These are phyloP conservation scores for Pseudopipra pipra DNA, from an alignment of 2,113 vertebrate genomes.

Conservation along the genomic window DNA sequence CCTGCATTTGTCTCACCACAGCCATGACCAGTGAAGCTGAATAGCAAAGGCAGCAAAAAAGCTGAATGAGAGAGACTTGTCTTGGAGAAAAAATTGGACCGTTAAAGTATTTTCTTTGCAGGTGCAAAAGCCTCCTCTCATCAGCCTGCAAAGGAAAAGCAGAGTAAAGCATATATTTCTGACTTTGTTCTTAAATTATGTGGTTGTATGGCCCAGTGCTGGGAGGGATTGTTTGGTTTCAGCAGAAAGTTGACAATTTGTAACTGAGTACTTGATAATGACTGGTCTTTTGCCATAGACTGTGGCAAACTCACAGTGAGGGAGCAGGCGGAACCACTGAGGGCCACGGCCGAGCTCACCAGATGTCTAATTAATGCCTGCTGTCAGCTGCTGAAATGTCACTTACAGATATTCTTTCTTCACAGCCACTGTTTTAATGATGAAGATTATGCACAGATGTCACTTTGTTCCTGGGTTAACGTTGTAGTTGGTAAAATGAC, in stretches of 20 bases:
- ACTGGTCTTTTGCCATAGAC: neutral
- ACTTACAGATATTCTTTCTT: constrained; percentile 70
- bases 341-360: constrained; percentile 46
- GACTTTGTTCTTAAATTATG: neutral
- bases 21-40: neutral
- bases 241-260: constrained; percentile 58
- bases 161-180: neutral
- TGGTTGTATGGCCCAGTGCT: neutral
- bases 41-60: neutral
- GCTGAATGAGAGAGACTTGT: neutral
- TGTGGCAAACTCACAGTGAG: constrained; percentile 44
- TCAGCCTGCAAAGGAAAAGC: neutral
- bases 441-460: constrained; percentile 82
- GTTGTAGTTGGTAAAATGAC: constrained; percentile 88
- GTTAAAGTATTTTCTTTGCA: neutral
- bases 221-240: constrained; percentile 40
- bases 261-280: constrained; percentile 42
- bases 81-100: neutral
- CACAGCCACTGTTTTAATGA: constrained; percentile 86
- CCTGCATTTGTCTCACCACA: neutral
- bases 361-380: constrained; percentile 78
- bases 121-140: neutral
- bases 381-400: constrained; percentile 75
- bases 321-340: constrained; percentile 16
- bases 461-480: constrained; percentile 80